Evolutionary conservation across 64 coral and sea anemone species (phyloP), one percentile per base, ranked within the genome.

Genomic region (Astreopora myriophthalma): DNA sequence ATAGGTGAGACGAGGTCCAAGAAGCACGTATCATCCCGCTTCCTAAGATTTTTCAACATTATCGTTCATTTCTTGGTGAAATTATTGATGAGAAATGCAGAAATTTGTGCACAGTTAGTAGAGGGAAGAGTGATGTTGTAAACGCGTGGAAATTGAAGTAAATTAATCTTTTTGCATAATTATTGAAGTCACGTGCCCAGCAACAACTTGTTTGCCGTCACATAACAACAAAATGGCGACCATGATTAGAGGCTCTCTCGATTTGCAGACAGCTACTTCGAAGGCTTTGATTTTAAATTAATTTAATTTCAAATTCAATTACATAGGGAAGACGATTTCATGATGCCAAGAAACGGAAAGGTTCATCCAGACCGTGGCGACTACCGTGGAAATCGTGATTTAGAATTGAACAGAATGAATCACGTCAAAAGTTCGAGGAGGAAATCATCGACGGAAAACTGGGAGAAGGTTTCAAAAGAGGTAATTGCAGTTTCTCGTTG

Each of bases 271-370:
- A 46, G 42, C 24, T 62, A 62, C 20, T 8, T 66, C 1, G n/a
- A 26, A 66, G 24, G 1, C 11, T 11, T 28, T 78, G 14, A 77
- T 24, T 51, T 52, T 51, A 26, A 48, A 19, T 31, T 11, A 51
- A 78, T n/a, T n/a, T n/a, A n/a, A n/a, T 66, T 83, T 83, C 65
- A 26, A 64, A 83, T 39, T 22, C 31, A 36, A 38, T 64, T 63
- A 63, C 3, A 34, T 22, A 34, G 79, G 17, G 19, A 55, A 25
- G 79, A 51, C 11, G 64, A 76, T 22, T 79, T 89, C 30, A 44
- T 78, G n/a, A 89, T 89, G 87, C n/a, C 60, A 40, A 79, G 76
- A 69, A 75, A 89, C 58, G 87, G 73, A 30, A 89, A 37, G 64
- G 52, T 89, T 78, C 87, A 89, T 79, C 87, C 87, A 33, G 34